A percentile compares a stretch with the other conserved stretches of the same genome.
Evolutionary conservation across 2,797 vertebrate species (phyloP).

Genomic region (Semotilus atromaculatus): DNA sequence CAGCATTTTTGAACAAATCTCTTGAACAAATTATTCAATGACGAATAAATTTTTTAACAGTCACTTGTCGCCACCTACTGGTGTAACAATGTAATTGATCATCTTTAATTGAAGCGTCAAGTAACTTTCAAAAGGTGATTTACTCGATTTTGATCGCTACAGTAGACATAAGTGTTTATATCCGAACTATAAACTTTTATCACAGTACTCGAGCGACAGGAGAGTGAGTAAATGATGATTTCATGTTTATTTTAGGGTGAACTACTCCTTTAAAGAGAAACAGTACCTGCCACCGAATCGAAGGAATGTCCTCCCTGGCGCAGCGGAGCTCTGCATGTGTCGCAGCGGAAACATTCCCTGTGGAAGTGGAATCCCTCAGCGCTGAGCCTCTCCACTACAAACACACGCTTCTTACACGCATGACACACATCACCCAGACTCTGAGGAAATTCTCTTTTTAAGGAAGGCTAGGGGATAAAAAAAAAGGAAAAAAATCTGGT

Average conservation of each 20-base stretch:
- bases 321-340: conserved; percentile 84
- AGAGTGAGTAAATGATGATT: neutral
- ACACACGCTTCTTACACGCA: conserved; percentile 90
- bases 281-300: conserved; percentile 87
- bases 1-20: too few relatives aligned
- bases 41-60: too few relatives aligned
- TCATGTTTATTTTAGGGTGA: neutral
- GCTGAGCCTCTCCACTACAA: conserved; percentile 92
- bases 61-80: neutral
- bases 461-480: conserved; percentile 76
- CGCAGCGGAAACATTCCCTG: conserved; percentile 94
- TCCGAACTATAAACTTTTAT: neutral
- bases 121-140: neutral
- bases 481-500: neutral
- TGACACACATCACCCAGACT: conserved; percentile 87
- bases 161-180: neutral
- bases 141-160: too few relatives aligned
- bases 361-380: conserved; percentile 95
- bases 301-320: conserved; percentile 89
- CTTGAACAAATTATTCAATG: too few relatives aligned
- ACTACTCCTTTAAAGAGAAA: neutral
- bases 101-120: neutral
- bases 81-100: neutral
- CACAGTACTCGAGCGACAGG: neutral
- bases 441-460: conserved; percentile 80